Conservation (phyloP, 2,888 invertebrate species). For the Beris chalybata region DNA sequence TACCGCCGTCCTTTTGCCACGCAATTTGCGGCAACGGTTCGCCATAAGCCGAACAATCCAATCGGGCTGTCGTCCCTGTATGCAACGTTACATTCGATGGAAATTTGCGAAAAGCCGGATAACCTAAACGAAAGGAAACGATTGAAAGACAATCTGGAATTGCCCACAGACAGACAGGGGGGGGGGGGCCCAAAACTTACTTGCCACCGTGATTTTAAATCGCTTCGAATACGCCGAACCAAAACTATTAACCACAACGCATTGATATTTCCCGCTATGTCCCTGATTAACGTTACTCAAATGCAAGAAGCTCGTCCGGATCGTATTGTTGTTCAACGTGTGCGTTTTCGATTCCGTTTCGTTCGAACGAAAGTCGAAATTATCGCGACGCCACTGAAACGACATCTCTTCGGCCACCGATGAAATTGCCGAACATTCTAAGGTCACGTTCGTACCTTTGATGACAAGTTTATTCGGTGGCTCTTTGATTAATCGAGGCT, state of each 20-base stretch:
- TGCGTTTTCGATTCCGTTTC: slow-evolving; percentile 41
- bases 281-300: slow-evolving; percentile 76
- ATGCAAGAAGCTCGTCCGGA: slow-evolving; percentile 72
- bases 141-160: neutral
- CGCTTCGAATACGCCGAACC: slow-evolving; percentile 88
- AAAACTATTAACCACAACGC: slow-evolving; percentile 85
- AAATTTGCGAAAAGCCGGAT: slow-evolving; percentile 81
- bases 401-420: slow-evolving; percentile 73
- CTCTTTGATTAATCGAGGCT: slow-evolving; percentile 80
- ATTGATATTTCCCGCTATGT: slow-evolving; percentile 89
- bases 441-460: slow-evolving; percentile 80
- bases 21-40: slow-evolving; percentile 87
- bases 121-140: slow-evolving; percentile 60
- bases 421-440: slow-evolving; percentile 81
- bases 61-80: slow-evolving; percentile 80
- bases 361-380: slow-evolving; percentile 60
- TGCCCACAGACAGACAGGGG: neutral
- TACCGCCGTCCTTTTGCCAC: slow-evolving; percentile 90
- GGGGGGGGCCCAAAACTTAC: slow-evolving; percentile 59
- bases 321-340: slow-evolving; percentile 63
- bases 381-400: slow-evolving; percentile 89
- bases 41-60: slow-evolving; percentile 90
- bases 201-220: slow-evolving; percentile 82
- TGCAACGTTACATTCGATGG: slow-evolving; percentile 83
- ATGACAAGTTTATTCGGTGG: slow-evolving; percentile 82